Evolutionary conservation across 2,888 invertebrate genomes (phyloP), one percentile per base, ranked within the genome.

Genomic region (Stenoptilia bipunctidactyla): DNA sequence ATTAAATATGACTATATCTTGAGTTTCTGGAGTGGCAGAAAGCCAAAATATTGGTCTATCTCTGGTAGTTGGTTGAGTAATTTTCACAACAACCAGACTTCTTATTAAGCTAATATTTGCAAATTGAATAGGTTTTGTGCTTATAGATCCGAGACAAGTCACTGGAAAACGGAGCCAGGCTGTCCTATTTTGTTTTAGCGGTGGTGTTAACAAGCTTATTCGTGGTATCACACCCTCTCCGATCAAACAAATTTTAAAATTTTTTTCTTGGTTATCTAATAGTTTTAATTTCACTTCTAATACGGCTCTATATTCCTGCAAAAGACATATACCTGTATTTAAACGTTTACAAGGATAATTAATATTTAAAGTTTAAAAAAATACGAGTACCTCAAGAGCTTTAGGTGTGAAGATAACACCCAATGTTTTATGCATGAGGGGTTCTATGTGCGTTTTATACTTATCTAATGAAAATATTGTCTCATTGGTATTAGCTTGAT

Each of bases 191-290:
- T 68, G 63, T 45, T 49, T 62, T 15, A 69, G 42, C 14, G 41
- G 45, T 1, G 83, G 83, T 15, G 53, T 48, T 2, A 77, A 33
- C 46, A 83, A 46, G 38, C 53, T 47, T 47, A 83, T 70, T 45
- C 83, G 67, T 0, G 83, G 83, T 53, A 83, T 80, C 1, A 70
- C 70, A 15, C 83, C 83, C 62, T 77, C 75, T 2, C 83, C 83
- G 34, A 79, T 71, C 15, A 83, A 50, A 47, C 82, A 82, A 48
- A 83, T 66, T 52, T 69, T 76, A 46, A 71, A 83, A 2, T 70
- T 66, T 45, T 72, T 63, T 46, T 73, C 65, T 48, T 74, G 61
- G 48, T 69, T 75, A 40, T 77, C 67, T 10, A 77, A 55, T 39
- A 73, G 56, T 49, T 80, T 83, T 15, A 82, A 51, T 50, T 62